Conservation (phyloP, 2,113 vertebrate species). For the Parus major region DNA sequence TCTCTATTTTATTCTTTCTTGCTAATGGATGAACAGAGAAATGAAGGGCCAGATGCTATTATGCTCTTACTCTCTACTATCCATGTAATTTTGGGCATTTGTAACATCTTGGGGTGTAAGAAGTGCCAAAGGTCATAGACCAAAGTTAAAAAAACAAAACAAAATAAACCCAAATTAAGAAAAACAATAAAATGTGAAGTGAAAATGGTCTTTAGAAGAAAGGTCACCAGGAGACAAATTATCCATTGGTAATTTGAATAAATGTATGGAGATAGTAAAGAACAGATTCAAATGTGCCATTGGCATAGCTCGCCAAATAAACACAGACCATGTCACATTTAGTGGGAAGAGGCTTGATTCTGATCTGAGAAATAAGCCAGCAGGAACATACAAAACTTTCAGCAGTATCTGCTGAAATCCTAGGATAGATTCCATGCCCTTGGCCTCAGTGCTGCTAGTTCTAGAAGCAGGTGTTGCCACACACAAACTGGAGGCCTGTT, state of each 20-base stretch:
- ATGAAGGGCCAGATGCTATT: neutral
- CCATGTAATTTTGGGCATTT: neutral
- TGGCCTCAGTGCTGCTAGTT: neutral
- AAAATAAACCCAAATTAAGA: neutral
- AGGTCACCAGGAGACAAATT: neutral
- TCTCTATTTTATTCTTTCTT: neutral
- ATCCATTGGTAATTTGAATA: neutral
- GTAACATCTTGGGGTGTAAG: neutral
- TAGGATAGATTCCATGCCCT: neutral
- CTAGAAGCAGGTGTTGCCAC: neutral
- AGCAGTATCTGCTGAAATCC: neutral
- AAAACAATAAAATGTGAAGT: neutral
- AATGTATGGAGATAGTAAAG: neutral
- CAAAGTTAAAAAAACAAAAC: neutral
- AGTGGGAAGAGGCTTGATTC: neutral
- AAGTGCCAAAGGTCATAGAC: neutral
- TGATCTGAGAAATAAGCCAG: neutral
- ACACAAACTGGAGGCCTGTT: neutral
- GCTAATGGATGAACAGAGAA: neutral
- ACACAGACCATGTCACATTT: neutral
- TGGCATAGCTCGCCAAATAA: neutral
- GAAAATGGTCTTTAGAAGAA: neutral
- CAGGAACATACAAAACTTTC: neutral
- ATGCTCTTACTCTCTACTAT: neutral
- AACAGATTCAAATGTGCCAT: neutral